Evolutionary conservation across 2,888 invertebrate species (phyloP).

Genomic region (Aplocera efformata): DNA sequence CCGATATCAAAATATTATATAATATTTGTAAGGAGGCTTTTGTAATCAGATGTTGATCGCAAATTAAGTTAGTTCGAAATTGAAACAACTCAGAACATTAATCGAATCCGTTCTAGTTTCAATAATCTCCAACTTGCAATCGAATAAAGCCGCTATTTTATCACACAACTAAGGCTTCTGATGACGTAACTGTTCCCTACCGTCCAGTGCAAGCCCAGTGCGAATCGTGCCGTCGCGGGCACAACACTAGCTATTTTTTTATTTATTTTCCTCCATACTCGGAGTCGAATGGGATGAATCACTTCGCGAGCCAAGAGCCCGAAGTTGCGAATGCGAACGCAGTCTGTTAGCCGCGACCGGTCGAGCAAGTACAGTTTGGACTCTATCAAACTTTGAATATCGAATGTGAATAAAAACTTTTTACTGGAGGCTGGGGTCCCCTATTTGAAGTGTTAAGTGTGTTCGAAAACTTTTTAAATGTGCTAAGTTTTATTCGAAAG

Average conservation of each 20-base stretch:
- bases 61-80: no score
- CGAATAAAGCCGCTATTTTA: conserved; percentile 7
- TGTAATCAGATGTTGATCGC: no score
- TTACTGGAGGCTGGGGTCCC: conserved; percentile 12
- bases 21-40: no score
- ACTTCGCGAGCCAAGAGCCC: conserved; percentile 25
- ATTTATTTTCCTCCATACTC: conserved; percentile 46
- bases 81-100: no score
- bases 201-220: conserved; percentile 1
- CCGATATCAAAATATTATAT: no score
- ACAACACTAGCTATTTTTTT: conserved; percentile 33
- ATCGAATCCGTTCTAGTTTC: no score
- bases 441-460: no score
- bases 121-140: background rate
- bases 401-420: conserved; percentile 15
- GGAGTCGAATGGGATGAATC: conserved; percentile 58
- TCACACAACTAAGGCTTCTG: conserved; percentile 27
- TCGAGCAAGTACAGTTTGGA: conserved; percentile 28
- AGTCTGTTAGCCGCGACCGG: conserved; percentile 57
- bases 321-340: conserved; percentile 25
- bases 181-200: conserved; percentile 5
- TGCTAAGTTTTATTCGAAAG: background rate
- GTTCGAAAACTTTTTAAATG: no score
- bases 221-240: conserved; percentile 29
- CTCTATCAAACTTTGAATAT: conserved; percentile 16